A percentile compares a stretch with the other conserved stretches of the same genome.
These are phyloP conservation scores for Abscondita cerata DNA, from an alignment of 2,888 invertebrate genomes.

Conservation along the genomic window DNA sequence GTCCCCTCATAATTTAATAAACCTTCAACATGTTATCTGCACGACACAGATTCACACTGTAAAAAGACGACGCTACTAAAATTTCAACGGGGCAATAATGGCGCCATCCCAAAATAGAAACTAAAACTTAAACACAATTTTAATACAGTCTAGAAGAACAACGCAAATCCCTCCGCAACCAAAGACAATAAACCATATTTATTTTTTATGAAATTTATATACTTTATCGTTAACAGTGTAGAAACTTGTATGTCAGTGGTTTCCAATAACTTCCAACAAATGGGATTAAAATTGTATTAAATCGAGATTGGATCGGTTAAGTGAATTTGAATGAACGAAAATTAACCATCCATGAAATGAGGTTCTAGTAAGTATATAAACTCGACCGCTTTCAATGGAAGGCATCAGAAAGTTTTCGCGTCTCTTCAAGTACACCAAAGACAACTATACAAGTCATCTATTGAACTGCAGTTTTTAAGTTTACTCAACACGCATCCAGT, in stretches of 20 bases:
- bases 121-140: no score
- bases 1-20: constrained; percentile 4
- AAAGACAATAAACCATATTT: no score
- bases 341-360: constrained; percentile 41
- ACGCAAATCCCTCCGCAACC: no score
- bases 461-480: constrained; percentile 19
- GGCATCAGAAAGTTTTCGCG: constrained; percentile 38
- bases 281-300: constrained; percentile 38
- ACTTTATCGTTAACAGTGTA: constrained; percentile 21
- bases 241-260: constrained; percentile 16
- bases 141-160: no score
- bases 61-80: not conserved
- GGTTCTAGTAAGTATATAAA: constrained; percentile 33
- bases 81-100: no score
- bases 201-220: not conserved
- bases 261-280: constrained; percentile 21
- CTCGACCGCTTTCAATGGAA: not conserved
- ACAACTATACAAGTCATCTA: constrained; percentile 46
- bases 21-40: not conserved
- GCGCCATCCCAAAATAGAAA: no score
- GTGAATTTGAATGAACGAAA: constrained; percentile 40
- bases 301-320: constrained; percentile 34
- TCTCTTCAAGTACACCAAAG: constrained; percentile 38
- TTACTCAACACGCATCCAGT: constrained; percentile 29
- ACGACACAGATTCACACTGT: constrained; percentile 2